These are phyloP conservation scores for Urechis unicinctus DNA, from an alignment of 2,888 invertebrate genomes.

Conservation along the genomic window DNA sequence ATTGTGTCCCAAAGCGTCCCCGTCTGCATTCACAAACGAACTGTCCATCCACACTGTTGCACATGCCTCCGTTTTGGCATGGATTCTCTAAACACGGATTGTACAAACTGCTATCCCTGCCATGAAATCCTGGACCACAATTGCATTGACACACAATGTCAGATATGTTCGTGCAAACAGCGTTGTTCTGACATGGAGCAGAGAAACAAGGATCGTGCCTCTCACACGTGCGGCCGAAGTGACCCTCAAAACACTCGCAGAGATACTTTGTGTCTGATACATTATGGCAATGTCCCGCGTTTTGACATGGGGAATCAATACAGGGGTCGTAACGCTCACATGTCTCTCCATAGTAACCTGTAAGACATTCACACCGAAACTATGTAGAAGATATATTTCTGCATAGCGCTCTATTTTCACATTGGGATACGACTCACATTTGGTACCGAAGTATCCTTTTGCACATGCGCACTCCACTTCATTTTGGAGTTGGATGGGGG, in stretches of 20 bases:
- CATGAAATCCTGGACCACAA: conserved; percentile 21
- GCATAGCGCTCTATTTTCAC: conserved; percentile 31
- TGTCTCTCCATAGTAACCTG: conserved; percentile 29
- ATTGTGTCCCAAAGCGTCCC: conserved; percentile 19
- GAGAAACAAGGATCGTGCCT: conserved; percentile 25
- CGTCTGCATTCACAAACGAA: conserved; percentile 20
- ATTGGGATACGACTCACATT: conserved; percentile 18
- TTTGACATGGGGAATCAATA: conserved; percentile 26
- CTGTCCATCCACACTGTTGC: conserved; percentile 22
- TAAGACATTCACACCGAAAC: conserved; percentile 30
- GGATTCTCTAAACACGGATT: conserved; percentile 22
- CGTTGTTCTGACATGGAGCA: conserved; percentile 36
- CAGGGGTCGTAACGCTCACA: conserved; percentile 35
- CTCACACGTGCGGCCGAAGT: conserved; percentile 28
- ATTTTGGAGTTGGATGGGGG: conserved; percentile 1
- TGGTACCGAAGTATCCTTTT: conserved; percentile 6
- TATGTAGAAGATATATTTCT: conserved; percentile 13
- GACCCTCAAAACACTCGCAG: conserved; percentile 33
- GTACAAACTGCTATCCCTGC: conserved; percentile 19
- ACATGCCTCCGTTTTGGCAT: conserved; percentile 22
- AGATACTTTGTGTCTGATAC: conserved; percentile 11
- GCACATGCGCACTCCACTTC: conserved; percentile 6
- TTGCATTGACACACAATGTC: conserved; percentile 20
- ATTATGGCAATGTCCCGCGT: conserved; percentile 28
- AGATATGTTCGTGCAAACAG: conserved; percentile 28